Percentiles rank a stretch among this genome's conserved stretches.
These are phyloP conservation scores for Agrotis clavis DNA, from an alignment of 2,888 invertebrate genomes.

Conservation along the genomic window DNA sequence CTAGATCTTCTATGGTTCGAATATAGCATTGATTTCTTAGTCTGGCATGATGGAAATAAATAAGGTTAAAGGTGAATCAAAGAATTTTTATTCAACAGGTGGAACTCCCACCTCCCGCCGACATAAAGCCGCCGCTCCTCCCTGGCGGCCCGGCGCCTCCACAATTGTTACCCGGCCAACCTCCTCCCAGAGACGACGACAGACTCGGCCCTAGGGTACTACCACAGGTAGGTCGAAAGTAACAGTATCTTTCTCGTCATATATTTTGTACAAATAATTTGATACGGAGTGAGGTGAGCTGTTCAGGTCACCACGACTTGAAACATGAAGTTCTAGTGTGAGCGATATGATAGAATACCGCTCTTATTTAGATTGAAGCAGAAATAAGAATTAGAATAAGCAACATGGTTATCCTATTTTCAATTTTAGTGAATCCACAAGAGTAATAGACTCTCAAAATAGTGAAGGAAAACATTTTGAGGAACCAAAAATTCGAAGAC, in stretches of 20 bases:
- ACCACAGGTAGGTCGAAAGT: constrained; percentile 81
- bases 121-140: constrained; percentile 84
- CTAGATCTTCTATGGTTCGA: not conserved
- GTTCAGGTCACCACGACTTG: not conserved
- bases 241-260: too few species aligned
- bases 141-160: constrained; percentile 86
- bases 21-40: not conserved
- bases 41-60: not conserved
- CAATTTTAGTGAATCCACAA: too few species aligned
- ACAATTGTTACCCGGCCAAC: constrained; percentile 79
- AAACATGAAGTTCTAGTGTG: not conserved
- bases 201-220: constrained; percentile 87
- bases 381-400: too few species aligned
- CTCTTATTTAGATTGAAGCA: too few species aligned
- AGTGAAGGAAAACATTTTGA: too few species aligned
- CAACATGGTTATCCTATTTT: too few species aligned
- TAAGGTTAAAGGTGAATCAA: too few species aligned
- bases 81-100: constrained; percentile 70
- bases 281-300: not conserved
- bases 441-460: too few species aligned
- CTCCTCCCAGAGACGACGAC: constrained; percentile 90
- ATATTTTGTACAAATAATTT: too few species aligned
- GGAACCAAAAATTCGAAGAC: too few species aligned
- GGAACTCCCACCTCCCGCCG: constrained; percentile 87
- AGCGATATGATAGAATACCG: too few species aligned